Evolutionary conservation across 2,113 vertebrate species (phyloP), one percentile per base, ranked within the genome.

Genomic region (Australoheros scitulus): DNA sequence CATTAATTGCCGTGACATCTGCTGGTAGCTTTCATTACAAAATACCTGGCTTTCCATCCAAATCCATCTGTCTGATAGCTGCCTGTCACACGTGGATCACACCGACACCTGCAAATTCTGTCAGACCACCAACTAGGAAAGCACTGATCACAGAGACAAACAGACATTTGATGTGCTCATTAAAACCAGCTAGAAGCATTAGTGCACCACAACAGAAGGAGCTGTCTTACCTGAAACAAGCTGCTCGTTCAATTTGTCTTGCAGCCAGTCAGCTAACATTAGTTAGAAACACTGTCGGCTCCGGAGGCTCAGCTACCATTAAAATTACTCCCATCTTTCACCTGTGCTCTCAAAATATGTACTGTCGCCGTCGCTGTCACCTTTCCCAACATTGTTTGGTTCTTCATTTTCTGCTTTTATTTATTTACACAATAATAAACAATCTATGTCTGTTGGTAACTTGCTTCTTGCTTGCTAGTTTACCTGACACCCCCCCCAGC

Each of bases 1-100:
- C 14, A 81, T 79, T 43, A 57, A 47, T 81, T 85, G 36, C 41
- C 7, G 11, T 14, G n/a, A 26, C 47, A 83, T 65, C 77, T 84
- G 77, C 47, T 63, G 55, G 68, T 43, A 50, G 22, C 24, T 61
- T 56, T 47, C 57, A 86, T 5, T 52, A 64, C 57, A 32, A 72
- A 72, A 55, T 32, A 32, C 18, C 26, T 52, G 26, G 11, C 11
- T 72, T 72, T 72, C 11, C 68, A 14, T 55, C 7, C 47, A 72
- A n/a, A 22, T 80, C 41, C 47, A 79, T 82, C 11, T 50, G 26
- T 36, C 36, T 50, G 20, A 83, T 74, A 61, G 10, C 11, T 82
- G 57, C 15, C 68, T 72, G 76, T 78, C 52, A 60, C 81, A 56
- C 24, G 38, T 78, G 11, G 15, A 32, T 26, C 43, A 70, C 13